phyloP scores from a whole-genome alignment of 2,113 vertebrate species.

The Oryzias curvinotus region DNA sequence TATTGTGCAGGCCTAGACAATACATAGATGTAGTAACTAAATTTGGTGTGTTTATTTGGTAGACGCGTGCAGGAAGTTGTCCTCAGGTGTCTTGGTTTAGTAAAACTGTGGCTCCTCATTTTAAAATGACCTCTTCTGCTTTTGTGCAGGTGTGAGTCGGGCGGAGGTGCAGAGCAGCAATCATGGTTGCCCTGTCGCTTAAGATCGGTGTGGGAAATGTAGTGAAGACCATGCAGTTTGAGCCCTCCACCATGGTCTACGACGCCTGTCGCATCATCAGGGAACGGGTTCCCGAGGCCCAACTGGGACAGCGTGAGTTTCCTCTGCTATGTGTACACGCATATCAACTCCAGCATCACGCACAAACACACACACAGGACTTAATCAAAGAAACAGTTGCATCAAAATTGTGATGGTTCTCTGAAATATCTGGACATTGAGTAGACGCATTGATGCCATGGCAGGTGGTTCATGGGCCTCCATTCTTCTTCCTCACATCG shows the following conservation, averaged over 20 bases:
- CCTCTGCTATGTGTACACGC: neutral
- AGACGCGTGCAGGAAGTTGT: no score
- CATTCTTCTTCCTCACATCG: no score
- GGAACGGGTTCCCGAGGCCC: constrained; percentile 93
- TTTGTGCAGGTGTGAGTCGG: constrained; percentile 56
- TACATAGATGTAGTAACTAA: no score
- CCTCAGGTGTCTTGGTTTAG: no score
- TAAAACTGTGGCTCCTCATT: no score
- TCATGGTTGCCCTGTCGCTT: constrained; percentile 97
- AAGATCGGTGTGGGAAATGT: constrained; percentile 98
- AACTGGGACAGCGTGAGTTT: constrained; percentile 91
- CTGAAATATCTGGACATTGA: no score
- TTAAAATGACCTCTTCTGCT: neutral
- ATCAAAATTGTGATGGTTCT: no score
- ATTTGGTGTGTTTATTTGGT: no score
- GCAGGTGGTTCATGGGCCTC: no score
- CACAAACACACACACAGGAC: neutral
- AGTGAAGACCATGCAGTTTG: constrained; percentile 99
- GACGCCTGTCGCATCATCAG: constrained; percentile 95
- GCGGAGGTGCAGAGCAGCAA: constrained; percentile 70
- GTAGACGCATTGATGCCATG: no score
- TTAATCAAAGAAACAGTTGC: no score
- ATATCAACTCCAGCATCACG: neutral
- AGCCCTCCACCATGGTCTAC: constrained; percentile 97
- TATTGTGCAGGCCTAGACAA: no score